Percentiles rank a stretch among this genome's conserved stretches.
Evolutionary conservation across 2,888 invertebrate genomes (phyloP).

Genomic region (Pyrrhia umbra): DNA sequence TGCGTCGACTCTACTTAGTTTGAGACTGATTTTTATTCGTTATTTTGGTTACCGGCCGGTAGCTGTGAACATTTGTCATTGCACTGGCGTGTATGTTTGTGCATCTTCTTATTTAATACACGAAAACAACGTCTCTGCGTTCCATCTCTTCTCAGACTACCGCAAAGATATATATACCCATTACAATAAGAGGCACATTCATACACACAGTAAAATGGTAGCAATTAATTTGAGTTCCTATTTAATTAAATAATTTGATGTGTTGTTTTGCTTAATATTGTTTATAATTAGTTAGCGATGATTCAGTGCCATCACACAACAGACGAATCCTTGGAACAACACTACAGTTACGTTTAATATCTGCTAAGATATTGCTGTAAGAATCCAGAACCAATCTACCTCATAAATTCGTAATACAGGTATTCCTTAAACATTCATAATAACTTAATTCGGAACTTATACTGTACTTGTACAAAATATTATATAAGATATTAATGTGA

Average conservation of each 20-base stretch:
- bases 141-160: not conserved
- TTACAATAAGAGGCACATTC: constrained; percentile 29
- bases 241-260: constrained; percentile 77
- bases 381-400: constrained; percentile 78
- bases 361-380: constrained; percentile 43
- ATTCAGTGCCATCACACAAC: constrained; percentile 70
- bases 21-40: constrained; percentile 82
- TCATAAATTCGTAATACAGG: constrained; percentile 80
- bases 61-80: constrained; percentile 38
- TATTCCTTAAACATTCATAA: constrained; percentile 65
- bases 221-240: constrained; percentile 89
- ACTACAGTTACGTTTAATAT: constrained; percentile 50
- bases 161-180: not conserved
- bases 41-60: constrained; percentile 50
- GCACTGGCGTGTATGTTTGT: constrained; percentile 28
- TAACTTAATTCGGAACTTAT: constrained; percentile 67
- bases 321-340: constrained; percentile 39
- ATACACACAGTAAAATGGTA: constrained; percentile 58
- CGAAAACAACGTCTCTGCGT: not conserved
- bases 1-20: constrained; percentile 67
- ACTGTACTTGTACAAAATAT: constrained; percentile 84
- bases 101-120: constrained; percentile 9
- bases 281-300: constrained; percentile 76
- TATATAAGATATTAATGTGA: constrained; percentile 82
- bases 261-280: constrained; percentile 79